phyloP scores from a whole-genome alignment of 2,797 vertebrate species.

The Pipistrellus pygmaeus region DNA sequence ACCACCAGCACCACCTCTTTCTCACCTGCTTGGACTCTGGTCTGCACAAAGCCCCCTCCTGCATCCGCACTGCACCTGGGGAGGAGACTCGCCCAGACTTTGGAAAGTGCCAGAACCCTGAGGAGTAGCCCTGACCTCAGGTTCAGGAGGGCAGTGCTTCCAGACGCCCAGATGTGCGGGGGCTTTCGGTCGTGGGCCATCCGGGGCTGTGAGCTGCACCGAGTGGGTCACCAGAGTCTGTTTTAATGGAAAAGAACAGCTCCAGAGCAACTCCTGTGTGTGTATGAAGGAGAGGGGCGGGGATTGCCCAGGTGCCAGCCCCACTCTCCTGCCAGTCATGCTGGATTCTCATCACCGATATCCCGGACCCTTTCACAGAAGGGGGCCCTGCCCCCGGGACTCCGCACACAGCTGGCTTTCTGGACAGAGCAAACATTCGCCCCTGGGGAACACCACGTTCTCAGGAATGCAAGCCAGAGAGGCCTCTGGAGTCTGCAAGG shows the following conservation, averaged over 20 bases:
- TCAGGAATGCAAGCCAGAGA: not conserved
- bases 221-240: not conserved
- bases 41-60: too few species aligned
- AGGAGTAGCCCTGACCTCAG: not conserved
- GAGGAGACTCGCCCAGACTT: not conserved
- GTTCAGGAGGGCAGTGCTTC: not conserved
- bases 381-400: not conserved
- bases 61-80: too few species aligned
- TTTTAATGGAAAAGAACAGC: not conserved
- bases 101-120: too few species aligned
- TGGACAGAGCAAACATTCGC: not conserved
- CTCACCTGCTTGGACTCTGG: not conserved
- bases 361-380: not conserved
- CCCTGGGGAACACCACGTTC: not conserved
- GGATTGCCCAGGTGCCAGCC: not conserved
- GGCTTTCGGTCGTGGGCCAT: fast-evolving
- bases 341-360: not conserved
- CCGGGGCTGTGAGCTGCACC: not conserved
- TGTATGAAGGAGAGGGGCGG: too few species aligned
- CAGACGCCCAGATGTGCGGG: not conserved
- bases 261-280: not conserved
- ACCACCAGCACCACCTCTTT: too few species aligned
- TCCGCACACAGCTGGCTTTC: not conserved
- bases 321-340: not conserved
- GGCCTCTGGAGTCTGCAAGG: not conserved